A percentile compares a stretch with the other conserved stretches of the same genome.
phyloP scores from a whole-genome alignment of 2,888 invertebrate species.

The Leucophora obtusa region DNA sequence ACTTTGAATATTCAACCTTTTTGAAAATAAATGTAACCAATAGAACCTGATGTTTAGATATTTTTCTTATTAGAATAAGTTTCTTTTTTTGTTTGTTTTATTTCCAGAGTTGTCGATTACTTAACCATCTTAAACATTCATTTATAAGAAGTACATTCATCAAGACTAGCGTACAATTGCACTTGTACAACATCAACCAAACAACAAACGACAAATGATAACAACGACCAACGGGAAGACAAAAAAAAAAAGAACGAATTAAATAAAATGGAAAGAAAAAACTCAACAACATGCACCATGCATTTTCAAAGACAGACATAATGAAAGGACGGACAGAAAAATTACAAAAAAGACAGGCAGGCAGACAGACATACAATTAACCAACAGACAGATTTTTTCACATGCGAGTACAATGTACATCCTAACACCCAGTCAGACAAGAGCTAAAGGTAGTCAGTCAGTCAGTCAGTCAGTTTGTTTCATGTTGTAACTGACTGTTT shows the following conservation, averaged over 20 bases:
- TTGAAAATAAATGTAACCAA: not conserved
- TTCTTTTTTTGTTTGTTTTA: not conserved
- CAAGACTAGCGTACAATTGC: slow-evolving; percentile 32
- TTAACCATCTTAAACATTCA: slow-evolving; percentile 6
- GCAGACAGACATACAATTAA: slow-evolving; percentile 12
- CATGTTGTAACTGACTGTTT: no score
- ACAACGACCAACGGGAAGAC: slow-evolving; percentile 51
- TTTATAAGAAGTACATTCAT: not conserved
- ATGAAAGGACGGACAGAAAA: slow-evolving; percentile 3
- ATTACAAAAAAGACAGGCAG: not conserved
- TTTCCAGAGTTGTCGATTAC: not conserved
- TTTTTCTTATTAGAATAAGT: no score
- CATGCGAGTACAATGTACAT: not conserved
- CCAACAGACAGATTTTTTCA: slow-evolving; percentile 12
- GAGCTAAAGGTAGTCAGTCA: not conserved
- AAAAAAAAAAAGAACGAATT: slow-evolving; percentile 22
- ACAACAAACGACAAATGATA: slow-evolving; percentile 35
- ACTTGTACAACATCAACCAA: slow-evolving; percentile 43
- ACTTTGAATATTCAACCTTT: not conserved
- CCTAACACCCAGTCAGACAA: not conserved
- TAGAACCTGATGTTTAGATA: no score
- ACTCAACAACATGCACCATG: slow-evolving; percentile 30
- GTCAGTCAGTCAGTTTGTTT: not conserved
- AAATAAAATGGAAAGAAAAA: slow-evolving; percentile 32
- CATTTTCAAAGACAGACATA: slow-evolving; percentile 34